These are phyloP conservation scores for Limnothrissa miodon DNA, from an alignment of 2,113 vertebrate species.

Conservation along the genomic window DNA sequence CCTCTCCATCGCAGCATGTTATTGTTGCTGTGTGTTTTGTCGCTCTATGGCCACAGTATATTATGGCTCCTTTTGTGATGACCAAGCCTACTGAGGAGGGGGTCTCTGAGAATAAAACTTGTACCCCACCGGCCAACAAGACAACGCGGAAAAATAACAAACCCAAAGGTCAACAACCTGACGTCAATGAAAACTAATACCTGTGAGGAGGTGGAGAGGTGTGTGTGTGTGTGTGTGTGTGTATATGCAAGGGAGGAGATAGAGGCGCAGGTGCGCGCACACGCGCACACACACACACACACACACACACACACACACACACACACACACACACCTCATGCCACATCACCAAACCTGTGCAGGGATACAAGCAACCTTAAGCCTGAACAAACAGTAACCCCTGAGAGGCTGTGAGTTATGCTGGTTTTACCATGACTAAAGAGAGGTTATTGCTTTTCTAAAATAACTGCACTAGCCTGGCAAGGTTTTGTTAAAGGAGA, in stretches of 20 bases:
- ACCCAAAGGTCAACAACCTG: constrained; percentile 74
- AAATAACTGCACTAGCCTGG: too few species aligned
- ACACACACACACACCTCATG: not conserved
- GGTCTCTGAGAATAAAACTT: constrained; percentile 54
- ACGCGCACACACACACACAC: too few species aligned
- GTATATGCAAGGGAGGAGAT: not conserved
- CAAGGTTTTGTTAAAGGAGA: too few species aligned
- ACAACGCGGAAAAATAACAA: constrained; percentile 74
- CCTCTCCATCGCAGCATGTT: not conserved
- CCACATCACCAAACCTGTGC: not conserved
- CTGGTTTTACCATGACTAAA: too few species aligned
- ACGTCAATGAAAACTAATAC: constrained; percentile 71
- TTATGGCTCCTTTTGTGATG: not conserved
- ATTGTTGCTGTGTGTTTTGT: constrained; percentile 41
- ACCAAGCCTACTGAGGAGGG: not conserved
- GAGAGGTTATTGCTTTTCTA: too few species aligned
- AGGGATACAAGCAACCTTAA: not conserved
- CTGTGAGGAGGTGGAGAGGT: not conserved
- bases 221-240: not conserved
- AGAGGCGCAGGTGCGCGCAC: too few species aligned
- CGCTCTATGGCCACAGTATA: constrained; percentile 16
- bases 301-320: too few species aligned
- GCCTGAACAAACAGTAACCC: too few species aligned
- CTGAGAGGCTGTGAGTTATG: too few species aligned
- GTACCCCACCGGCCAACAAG: constrained; percentile 62